Base-by-base conservation (phyloP, 92 coral and sea anemone genomes). In the Porites cylindrica region DNA sequence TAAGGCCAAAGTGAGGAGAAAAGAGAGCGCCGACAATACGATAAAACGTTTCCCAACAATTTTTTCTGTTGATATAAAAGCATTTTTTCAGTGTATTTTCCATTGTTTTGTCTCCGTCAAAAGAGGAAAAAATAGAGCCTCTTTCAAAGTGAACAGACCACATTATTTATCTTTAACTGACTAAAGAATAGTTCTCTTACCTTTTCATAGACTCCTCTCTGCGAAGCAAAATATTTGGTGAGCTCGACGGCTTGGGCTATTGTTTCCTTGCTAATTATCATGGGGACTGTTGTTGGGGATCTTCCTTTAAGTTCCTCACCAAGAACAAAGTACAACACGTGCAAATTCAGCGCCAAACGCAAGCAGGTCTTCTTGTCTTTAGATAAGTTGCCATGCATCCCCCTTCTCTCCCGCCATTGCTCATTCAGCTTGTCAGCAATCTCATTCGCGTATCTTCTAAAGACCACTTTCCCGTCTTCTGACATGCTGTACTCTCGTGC, bases 361-460 rank as follows among this genome's bases (percentile, higher is more conserved):
- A 82, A 68, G 11, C n/a, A 62, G 1, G 78, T 69, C 1, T 66
- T 8, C 70, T 70, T 82, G 17, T 82, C 86, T 71, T 82, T 82
- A 10, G 86, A 82, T 13, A 82, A 51, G 26, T 19, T 70, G 3
- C 86, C 86, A 19, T 61, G 61, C 8, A 19, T 23, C 26, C 18
- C 11, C 38, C 66, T 2, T 51, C 86, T 61, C 13, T 23, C 43
- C 53, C 43, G 8, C 86, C 86, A 82, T 21, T 82, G 86, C 14
- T 82, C 78, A 24, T 70, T 82, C 7, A 82, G 78, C n/a, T 54
- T 53, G 29, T 82, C 77, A 38, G 79, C 38, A 18, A 82, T 82
- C 1, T 82, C 51, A 50, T 68, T 70, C 13, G 86, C 54, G 69
- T 8, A 68, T 10, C 53, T 32, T 52, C 75, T 50, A 20, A 9